These are phyloP conservation scores for Thoracochromis brauschi DNA, from an alignment of 2,113 vertebrate species.

Conservation along the genomic window DNA sequence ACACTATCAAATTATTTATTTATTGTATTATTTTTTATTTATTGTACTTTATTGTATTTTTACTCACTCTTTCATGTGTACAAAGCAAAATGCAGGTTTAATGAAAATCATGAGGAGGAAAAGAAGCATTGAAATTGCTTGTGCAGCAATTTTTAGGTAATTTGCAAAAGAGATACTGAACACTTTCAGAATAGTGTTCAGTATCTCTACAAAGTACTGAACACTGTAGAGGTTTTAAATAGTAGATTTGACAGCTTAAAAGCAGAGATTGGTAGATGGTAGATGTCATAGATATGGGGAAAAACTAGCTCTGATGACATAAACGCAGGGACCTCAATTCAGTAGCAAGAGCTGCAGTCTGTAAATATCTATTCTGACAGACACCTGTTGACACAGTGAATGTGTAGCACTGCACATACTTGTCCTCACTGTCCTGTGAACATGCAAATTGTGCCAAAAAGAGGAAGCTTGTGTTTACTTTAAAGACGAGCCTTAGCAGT, in stretches of 20 bases:
- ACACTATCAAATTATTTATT: background rate
- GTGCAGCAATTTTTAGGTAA: background rate
- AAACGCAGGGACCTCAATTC: background rate
- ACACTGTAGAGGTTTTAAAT: background rate
- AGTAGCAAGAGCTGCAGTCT: background rate
- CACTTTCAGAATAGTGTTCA: background rate
- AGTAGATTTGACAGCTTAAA: background rate
- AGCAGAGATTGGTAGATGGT: background rate
- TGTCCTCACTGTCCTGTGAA: background rate
- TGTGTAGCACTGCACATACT: background rate
- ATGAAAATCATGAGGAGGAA: background rate
- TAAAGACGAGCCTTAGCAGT: background rate
- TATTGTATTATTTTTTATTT: background rate
- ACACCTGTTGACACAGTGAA: background rate
- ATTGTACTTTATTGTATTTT: background rate
- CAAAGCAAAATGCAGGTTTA: background rate
- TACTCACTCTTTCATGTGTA: background rate
- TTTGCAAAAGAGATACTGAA: background rate
- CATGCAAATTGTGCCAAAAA: background rate
- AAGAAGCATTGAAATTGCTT: background rate
- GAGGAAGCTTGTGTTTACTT: background rate
- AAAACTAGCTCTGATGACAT: background rate
- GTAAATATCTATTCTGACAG: background rate
- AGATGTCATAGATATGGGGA: background rate
- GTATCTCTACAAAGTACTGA: background rate